Evolutionary conservation across 2,797 vertebrate species (phyloP), one percentile per base, ranked within the genome.

Genomic region (Ispidina lecontei): DNA sequence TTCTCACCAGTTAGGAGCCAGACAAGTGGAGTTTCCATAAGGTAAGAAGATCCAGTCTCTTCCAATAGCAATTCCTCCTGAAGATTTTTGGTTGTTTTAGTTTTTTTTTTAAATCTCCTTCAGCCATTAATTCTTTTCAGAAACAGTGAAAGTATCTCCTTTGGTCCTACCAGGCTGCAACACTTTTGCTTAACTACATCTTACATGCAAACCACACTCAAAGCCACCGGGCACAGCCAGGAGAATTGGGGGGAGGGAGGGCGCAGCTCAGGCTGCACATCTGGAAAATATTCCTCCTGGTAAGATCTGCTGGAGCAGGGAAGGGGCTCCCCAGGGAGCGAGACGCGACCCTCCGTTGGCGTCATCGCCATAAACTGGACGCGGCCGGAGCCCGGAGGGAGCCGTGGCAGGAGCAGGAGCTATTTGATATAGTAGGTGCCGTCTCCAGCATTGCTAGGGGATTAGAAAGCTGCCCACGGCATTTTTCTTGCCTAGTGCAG

Each of bases 271-370:
- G 76, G 59, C 73, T 85, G 67, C 79, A 85, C 82, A 91, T 87
- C 89, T 95, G 93, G 92, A 94, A 93, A 85, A 87, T 55, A 85
- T 80, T 92, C 69, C 87, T 87, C 6, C 70, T 52, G 79, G 75
- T 89, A 60, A 69, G 67, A 81, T 21, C 39, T 76, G 77, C 71
- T 70, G 67, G 86, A 62, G 55, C 49, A 59, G 54, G 67, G 70
- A 71, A 74, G 59, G 65, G 43, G 63, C 19, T 94, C 65, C 8
- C 37, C 9, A 6, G 25, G 80, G 77, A 86, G 58, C 1, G 0
- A 64, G 78, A 70, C 72, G n/a, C 4, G 6, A 87, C 76, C 83
- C 74, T 46, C 0, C 0, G 11, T 2, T 52, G 79, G 76, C 16
- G 25, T 18, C 1, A 1, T 15, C 4, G 2, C 10, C 5, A 1